phyloP scores from a whole-genome alignment of 2,113 vertebrate genomes.

The Ariopsis seemanni region DNA sequence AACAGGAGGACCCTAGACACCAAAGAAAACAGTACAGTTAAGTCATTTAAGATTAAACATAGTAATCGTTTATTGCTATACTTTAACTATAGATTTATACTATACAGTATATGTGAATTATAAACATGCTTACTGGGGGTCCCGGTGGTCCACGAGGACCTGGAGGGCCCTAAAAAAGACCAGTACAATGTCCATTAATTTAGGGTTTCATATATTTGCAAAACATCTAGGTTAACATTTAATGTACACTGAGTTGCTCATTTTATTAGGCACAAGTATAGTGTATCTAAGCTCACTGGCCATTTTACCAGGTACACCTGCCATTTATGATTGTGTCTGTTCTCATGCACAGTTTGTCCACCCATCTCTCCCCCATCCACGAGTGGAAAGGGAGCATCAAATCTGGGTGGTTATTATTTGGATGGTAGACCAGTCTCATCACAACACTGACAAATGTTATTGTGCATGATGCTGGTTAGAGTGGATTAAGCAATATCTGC shows the following conservation, averaged over 20 bases:
- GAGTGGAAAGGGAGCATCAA: background rate
- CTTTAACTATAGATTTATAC: background rate
- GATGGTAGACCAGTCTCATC: background rate
- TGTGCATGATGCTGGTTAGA: background rate
- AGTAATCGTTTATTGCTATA: background rate
- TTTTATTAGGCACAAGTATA: background rate
- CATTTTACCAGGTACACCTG: background rate
- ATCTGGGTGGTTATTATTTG: background rate
- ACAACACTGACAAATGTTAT: background rate
- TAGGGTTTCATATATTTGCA: background rate
- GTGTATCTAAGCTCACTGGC: background rate
- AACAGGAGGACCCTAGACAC: conserved; percentile 72
- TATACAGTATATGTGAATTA: background rate
- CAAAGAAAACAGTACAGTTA: conserved; percentile 43
- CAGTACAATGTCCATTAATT: background rate
- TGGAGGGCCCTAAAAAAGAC: conserved; percentile 76
- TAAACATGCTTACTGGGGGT: conserved; percentile 81
- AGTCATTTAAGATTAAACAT: background rate
- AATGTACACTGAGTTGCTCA: background rate
- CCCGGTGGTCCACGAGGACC: conserved; percentile 88
- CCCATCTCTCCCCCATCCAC: background rate
- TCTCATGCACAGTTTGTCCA: background rate
- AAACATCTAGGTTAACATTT: background rate
- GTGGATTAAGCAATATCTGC: background rate
- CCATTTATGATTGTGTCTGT: background rate